Evolutionary conservation across 2,888 invertebrate species (phyloP), one percentile per base, ranked within the genome.

Genomic region (Latrodectus elegans): DNA sequence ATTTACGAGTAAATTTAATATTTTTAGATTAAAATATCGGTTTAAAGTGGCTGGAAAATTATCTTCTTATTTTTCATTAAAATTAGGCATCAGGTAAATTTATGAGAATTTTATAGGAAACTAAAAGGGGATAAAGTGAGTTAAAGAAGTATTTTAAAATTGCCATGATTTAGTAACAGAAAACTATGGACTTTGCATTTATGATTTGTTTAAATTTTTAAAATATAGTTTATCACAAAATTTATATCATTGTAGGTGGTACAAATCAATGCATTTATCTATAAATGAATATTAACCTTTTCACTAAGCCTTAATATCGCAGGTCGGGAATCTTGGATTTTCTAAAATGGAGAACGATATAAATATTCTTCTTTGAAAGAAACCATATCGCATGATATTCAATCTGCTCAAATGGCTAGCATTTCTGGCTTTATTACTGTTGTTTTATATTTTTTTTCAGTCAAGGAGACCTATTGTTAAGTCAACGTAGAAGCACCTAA

Each of bases 381-480:
- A 70, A 52, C 75, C 75, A 68, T 49, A 70, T 38, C 38, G 65
- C 51, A 65, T 51, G 53, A 38, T 72, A 81, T 73, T 81, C 74
- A 73, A 77, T 84, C 70, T 67, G 67, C 74, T 72, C 72, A 51
- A 68, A 75, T 70, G 68, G 75, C 51, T 70, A 74, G 73, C 68
- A 65, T 79, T 85, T 76, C 68, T 26, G 53, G 60, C 49, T 22
- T 64, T 78, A 55, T 68, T 85, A 55, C 68, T 79, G 72, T 65
- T 74, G 74, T 75, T 85, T 78, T 85, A 73, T 65, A 78, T 74
- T 85, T 60, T 60, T 60, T 60, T 79, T 79, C 84, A 78, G 78
- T 85, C 84, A 85, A 85, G 70, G 70, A 51, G 72, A 60, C 67
- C 78, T 79, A 77, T 85, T 85, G 78, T 85, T 85, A 79, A 72